Evolutionary conservation across 2,888 invertebrate genomes (phyloP), one percentile per base, ranked within the genome.

Genomic region (Heliconius sara): DNA sequence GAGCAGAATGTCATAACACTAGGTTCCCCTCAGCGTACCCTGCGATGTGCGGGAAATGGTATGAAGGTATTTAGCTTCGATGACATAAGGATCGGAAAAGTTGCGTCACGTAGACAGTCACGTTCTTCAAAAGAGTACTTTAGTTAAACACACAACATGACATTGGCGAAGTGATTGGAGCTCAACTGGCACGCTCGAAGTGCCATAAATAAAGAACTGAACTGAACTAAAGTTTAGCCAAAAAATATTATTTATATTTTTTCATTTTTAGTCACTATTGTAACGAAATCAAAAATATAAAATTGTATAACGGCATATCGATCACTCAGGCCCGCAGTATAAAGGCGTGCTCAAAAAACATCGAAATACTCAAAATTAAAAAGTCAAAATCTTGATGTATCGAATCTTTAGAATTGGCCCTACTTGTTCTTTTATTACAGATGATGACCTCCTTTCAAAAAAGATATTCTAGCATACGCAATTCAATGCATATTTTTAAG

Each of bases 331-430:
- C 76, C 43, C 65, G 68, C 63, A 65, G 73, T 73, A 30, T 79
- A 82, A 86, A 89, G 89, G 88, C 87, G 89, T 86, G 66, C n/a
- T 83, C 79, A 81, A 83, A 83, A 85, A 86, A 86, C 84, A 82
- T 77, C 65, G 75, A 83, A 79, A 80, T 80, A 78, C 74, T 72
- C 43, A 78, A 78, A 77, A 80, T 80, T 78, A 76, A 43, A 47
- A 81, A 87, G 87, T 88, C 88, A 87, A 79, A 81, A n/a, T 75
- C 82, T 81, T 83, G 84, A 84, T 83, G 82, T 78, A 84, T 84
- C 80, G 83, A 30, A 63, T 34, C 65, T 68, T 52, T 79, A 22
- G 25, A 43, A 67, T 39, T 34, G 60, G 60, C 30, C 6, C 22
- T n/a, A 73, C 52, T 60, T 73, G 60, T 60, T 9, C 22, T 3